Percentiles rank a stretch among this genome's conserved stretches.
These are phyloP conservation scores for Numenius phaeopus DNA, from an alignment of 2,797 vertebrate species.

Conservation along the genomic window DNA sequence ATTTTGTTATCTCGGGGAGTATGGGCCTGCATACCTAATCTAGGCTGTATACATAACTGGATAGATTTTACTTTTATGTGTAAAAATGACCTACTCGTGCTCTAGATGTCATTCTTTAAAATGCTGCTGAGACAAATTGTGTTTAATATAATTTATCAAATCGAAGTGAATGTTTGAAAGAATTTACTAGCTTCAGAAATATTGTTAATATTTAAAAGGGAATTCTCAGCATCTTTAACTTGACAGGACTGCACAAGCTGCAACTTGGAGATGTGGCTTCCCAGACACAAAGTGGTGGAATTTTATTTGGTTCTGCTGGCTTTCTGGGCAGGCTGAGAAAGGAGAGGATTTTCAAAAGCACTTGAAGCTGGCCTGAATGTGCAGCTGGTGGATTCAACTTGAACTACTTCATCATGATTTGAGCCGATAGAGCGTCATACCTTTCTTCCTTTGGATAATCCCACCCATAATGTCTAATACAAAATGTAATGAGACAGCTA, in stretches of 20 bases:
- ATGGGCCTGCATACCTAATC: conserved; percentile 34
- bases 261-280: not conserved
- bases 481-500: not conserved
- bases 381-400: not conserved
- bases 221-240: not conserved
- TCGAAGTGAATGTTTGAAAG: not conserved
- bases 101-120: not conserved
- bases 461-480: not conserved
- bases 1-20: not conserved
- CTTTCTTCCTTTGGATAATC: not conserved
- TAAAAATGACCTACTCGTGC: not conserved
- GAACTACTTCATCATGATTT: not conserved
- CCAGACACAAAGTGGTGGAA: not conserved
- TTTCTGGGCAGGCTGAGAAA: not conserved
- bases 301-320: not conserved
- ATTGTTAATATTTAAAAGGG: not conserved
- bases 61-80: not conserved
- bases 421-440: not conserved
- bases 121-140: not conserved
- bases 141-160: not conserved
- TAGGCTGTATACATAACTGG: not conserved
- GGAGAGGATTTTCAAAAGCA: not conserved
- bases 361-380: not conserved
- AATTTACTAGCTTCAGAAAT: not conserved
- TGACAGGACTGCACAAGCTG: not conserved